A percentile compares a stretch with the other conserved stretches of the same genome.
Conservation (phyloP, 1,140 invertebrate genomes). For the Danaus melanippus region DNA sequence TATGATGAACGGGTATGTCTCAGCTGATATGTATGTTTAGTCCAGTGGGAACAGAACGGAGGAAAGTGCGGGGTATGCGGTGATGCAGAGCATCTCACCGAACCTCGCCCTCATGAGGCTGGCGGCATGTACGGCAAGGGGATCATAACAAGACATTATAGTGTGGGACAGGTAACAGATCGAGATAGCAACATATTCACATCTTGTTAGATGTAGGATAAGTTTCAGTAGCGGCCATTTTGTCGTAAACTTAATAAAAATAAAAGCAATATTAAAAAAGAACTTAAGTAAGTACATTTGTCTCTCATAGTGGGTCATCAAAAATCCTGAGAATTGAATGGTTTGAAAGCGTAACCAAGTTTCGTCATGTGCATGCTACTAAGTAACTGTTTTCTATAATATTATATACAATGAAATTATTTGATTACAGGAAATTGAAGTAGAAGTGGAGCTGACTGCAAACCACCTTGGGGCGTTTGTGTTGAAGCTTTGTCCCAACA, state of each 20-base stretch:
- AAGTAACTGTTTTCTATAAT: too few relatives aligned
- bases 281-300: too few relatives aligned
- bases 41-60: slow-evolving; percentile 88
- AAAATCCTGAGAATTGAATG: neutral
- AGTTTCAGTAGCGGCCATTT: too few relatives aligned
- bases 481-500: slow-evolving; percentile 87
- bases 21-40: slow-evolving; percentile 63
- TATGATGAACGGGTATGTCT: neutral
- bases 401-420: too few relatives aligned
- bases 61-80: slow-evolving; percentile 93
- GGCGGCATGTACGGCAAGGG: slow-evolving; percentile 90
- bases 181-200: too few relatives aligned
- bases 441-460: slow-evolving; percentile 90
- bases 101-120: slow-evolving; percentile 88
- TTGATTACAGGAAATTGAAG: slow-evolving; percentile 80
- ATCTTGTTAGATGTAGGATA: too few relatives aligned
- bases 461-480: slow-evolving; percentile 92
- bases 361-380: too few relatives aligned
- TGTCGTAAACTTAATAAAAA: too few relatives aligned
- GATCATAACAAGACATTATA: slow-evolving; percentile 85
- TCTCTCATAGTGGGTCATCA: too few relatives aligned
- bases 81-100: slow-evolving; percentile 81
- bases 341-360: neutral
- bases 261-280: too few relatives aligned
- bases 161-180: slow-evolving; percentile 79